phyloP scores from a whole-genome alignment of 2,113 vertebrate species.

The Crypturellus undulatus region DNA sequence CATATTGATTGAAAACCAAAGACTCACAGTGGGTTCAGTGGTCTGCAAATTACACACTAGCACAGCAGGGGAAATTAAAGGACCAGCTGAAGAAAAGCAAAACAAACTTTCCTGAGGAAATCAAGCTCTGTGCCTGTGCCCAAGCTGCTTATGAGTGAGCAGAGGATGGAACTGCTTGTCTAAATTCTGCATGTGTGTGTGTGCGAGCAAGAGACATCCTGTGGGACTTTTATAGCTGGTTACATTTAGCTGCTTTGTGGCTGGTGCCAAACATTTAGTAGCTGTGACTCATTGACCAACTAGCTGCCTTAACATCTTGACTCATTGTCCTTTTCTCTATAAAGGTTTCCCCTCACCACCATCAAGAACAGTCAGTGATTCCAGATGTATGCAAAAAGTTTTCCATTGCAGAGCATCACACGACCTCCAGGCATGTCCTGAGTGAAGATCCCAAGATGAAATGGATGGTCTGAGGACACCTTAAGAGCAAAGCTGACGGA shows the following conservation, averaged over 20 bases:
- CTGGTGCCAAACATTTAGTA: conserved; percentile 27
- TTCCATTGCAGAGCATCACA: background rate
- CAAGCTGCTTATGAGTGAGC: background rate
- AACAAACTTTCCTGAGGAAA: background rate
- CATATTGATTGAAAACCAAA: background rate
- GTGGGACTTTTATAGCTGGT: conserved; percentile 18
- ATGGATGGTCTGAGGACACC: background rate
- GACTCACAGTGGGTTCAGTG: background rate
- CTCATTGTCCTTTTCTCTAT: conserved; percentile 44
- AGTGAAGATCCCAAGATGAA: background rate
- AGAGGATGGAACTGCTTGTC: background rate
- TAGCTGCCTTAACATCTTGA: conserved; percentile 20
- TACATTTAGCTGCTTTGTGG: conserved; percentile 45
- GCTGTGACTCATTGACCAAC: conserved; percentile 42
- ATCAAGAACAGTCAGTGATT: conserved; percentile 26
- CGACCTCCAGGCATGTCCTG: background rate
- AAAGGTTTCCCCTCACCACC: conserved; percentile 20
- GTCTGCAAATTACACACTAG: background rate
- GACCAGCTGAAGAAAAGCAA: background rate
- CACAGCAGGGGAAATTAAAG: background rate
- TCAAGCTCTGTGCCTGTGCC: background rate
- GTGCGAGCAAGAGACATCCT: background rate
- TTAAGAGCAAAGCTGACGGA: background rate
- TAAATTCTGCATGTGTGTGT: background rate
- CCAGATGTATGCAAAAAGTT: conserved; percentile 31